phyloP scores from a whole-genome alignment of 2,888 invertebrate species.

The Pyrrhia umbra region DNA sequence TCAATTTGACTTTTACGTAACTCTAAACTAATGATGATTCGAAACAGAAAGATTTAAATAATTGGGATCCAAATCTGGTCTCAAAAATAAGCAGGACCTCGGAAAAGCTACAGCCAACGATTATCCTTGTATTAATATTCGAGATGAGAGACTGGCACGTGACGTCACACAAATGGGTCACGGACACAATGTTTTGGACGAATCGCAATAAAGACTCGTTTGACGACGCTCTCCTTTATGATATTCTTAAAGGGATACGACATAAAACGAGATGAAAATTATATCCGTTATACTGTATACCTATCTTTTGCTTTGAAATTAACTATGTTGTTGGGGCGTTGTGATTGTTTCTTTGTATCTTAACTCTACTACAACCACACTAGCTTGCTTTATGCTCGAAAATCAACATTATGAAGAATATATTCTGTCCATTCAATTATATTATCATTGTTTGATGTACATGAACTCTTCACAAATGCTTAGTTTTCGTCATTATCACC shows the following conservation, averaged over 20 bases:
- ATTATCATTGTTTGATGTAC: too few species aligned
- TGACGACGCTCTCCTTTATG: constrained; percentile 30
- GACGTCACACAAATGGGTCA: constrained; percentile 52
- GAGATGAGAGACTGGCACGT: constrained; percentile 22
- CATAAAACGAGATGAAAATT: constrained; percentile 26
- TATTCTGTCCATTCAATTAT: too few species aligned
- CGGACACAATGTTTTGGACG: constrained; percentile 34
- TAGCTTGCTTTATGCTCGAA: too few species aligned
- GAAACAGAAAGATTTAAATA: neutral
- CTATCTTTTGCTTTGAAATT: too few species aligned
- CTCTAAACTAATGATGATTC: neutral
- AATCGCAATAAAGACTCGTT: constrained; percentile 50
- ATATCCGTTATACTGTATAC: constrained; percentile 21
- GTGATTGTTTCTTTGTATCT: neutral
- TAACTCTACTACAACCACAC: too few species aligned
- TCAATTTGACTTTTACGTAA: neutral
- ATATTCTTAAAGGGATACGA: constrained; percentile 24
- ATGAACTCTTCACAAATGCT: too few species aligned
- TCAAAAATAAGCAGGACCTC: neutral
- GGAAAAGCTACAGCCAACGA: neutral
- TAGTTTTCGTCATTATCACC: too few species aligned
- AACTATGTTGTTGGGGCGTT: neutral
- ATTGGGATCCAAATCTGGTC: neutral
- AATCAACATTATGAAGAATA: too few species aligned
- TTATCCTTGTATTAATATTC: constrained; percentile 54